These are phyloP conservation scores for Halcyon senegalensis DNA, from an alignment of 2,113 vertebrate genomes.

Conservation along the genomic window DNA sequence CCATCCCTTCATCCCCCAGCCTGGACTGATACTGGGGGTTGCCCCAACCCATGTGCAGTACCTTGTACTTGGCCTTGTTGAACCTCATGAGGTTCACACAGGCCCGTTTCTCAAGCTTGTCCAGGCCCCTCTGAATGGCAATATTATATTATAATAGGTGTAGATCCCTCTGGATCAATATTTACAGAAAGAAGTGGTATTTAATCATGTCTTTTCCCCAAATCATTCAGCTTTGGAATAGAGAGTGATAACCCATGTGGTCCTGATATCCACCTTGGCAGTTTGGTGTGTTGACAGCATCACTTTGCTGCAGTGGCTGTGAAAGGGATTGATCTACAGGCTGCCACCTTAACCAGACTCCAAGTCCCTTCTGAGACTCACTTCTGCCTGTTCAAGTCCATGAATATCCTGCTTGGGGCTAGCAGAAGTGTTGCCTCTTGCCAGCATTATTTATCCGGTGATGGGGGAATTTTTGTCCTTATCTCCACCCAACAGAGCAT, in stretches of 20 bases:
- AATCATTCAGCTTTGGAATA: neutral
- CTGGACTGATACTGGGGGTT: neutral
- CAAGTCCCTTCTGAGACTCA: neutral
- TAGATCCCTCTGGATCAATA: neutral
- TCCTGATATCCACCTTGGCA: neutral
- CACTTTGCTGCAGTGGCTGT: neutral
- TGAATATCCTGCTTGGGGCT: neutral
- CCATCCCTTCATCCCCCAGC: neutral
- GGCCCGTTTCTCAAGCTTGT: neutral
- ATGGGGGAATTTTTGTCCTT: neutral
- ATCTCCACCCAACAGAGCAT: neutral
- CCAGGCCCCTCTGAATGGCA: neutral
- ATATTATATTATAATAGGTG: neutral
- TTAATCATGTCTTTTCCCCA: neutral
- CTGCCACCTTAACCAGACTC: neutral
- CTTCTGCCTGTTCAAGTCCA: neutral
- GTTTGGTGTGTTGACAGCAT: neutral
- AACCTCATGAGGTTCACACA: neutral
- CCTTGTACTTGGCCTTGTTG: neutral
- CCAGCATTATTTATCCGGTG: neutral
- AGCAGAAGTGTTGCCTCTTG: neutral
- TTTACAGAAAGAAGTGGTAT: neutral
- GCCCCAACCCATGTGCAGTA: neutral
- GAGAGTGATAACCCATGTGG: fast-evolving
- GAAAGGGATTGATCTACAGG: fast-evolving